Evolutionary conservation across 2,888 invertebrate species (phyloP).

Genomic region (Diarsia dahlii): DNA sequence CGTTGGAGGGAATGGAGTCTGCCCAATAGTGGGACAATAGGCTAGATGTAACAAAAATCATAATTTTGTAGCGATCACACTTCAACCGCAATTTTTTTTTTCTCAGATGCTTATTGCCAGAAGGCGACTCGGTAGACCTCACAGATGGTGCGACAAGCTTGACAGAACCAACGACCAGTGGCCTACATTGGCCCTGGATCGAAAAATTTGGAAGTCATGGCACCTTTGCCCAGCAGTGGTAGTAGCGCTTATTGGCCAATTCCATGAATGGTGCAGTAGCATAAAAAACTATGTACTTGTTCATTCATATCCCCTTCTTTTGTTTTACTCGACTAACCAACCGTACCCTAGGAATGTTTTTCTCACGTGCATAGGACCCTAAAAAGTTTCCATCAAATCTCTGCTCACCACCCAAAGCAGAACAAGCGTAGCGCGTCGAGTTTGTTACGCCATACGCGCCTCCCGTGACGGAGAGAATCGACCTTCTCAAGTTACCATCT

Average conservation of each 20-base stretch:
- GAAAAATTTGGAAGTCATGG: too few species aligned
- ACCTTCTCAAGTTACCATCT: conserved; percentile 61
- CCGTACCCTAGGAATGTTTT: conserved; percentile 52
- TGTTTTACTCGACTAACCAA: conserved; percentile 59
- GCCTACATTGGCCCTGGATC: too few species aligned
- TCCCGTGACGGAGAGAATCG: conserved; percentile 77
- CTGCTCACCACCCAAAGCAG: conserved; percentile 72
- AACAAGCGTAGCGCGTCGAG: conserved; percentile 78
- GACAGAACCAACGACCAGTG: too few species aligned
- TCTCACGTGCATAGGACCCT: conserved; percentile 59
- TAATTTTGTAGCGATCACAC: not conserved
- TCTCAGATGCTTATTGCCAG: too few species aligned
- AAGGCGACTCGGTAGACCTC: too few species aligned
- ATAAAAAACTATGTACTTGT: not conserved
- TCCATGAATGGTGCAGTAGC: not conserved
- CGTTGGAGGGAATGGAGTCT: too few species aligned
- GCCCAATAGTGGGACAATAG: too few species aligned
- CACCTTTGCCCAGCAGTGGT: too few species aligned
- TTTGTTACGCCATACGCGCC: conserved; percentile 79
- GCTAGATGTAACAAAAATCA: too few species aligned
- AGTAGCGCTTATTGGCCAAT: not conserved
- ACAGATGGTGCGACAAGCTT: too few species aligned
- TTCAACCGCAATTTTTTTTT: not conserved
- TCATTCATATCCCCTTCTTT: conserved; percentile 40
- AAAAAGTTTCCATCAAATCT: conserved; percentile 53